A percentile compares a stretch with the other conserved stretches of the same genome.
Evolutionary conservation across 2,797 vertebrate species (phyloP).

Genomic region (Arctocebus calabarensis): DNA sequence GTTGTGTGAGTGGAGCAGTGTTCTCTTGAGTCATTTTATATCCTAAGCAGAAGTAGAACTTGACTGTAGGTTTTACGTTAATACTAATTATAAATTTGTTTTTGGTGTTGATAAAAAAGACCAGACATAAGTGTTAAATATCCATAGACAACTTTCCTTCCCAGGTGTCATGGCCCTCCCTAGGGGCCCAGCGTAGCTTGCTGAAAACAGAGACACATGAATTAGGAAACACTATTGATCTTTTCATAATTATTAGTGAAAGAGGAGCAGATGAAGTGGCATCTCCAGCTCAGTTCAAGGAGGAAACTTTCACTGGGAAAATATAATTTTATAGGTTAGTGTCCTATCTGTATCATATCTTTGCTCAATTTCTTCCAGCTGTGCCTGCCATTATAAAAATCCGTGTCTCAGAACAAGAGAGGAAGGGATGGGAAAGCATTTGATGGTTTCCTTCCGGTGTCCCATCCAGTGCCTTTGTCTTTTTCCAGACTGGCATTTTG

Average conservation of each 20-base stretch:
- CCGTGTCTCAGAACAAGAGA: neutral
- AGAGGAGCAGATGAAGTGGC: neutral
- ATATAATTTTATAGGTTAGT: neutral
- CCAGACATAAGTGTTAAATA: neutral
- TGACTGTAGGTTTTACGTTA: neutral
- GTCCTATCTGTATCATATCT: neutral
- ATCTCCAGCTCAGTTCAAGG: neutral
- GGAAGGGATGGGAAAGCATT: neutral
- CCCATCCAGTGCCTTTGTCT: neutral
- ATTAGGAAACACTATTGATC: neutral
- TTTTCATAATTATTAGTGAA: neutral
- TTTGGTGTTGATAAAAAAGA: neutral
- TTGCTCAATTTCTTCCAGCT: neutral
- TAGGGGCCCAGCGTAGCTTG: neutral
- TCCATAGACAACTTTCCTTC: neutral
- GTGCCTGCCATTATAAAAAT: neutral
- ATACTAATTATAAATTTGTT: neutral
- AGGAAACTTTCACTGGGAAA: neutral
- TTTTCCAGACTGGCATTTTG: neutral
- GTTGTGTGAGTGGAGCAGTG: neutral
- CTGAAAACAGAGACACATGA: neutral
- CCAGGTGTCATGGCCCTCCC: neutral
- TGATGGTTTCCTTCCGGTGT: too few species aligned
- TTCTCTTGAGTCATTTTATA: neutral
- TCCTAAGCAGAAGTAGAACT: neutral